Evolutionary conservation across 2,797 vertebrate species (phyloP).

Genomic region (Xenopus petersii): DNA sequence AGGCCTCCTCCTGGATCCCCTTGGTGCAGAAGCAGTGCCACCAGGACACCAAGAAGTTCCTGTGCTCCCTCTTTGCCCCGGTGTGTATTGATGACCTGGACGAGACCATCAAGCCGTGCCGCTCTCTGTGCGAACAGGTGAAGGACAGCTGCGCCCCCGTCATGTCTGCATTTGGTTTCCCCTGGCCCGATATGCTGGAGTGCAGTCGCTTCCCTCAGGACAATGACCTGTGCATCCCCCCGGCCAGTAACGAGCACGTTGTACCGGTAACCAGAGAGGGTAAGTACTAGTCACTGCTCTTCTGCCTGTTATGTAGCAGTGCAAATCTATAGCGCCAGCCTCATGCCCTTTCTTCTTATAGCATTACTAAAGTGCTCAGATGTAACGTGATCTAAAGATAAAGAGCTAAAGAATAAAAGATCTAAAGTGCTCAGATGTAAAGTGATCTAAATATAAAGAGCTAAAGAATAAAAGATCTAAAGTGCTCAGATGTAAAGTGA

Average conservation of each 20-base stretch:
- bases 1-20: conserved; percentile 94
- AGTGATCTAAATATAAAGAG: too few species aligned
- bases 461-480: too few species aligned
- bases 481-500: too few species aligned
- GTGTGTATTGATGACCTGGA: conserved; percentile 92
- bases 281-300: conserved; percentile 52
- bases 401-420: too few species aligned
- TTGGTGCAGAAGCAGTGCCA: conserved; percentile 94
- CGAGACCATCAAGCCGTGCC: conserved; percentile 92
- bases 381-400: too few species aligned
- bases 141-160: conserved; percentile 88
- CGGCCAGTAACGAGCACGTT: conserved; percentile 74
- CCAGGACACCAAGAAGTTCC: conserved; percentile 92
- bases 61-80: conserved; percentile 94
- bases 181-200: conserved; percentile 95
- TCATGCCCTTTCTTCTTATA: too few species aligned
- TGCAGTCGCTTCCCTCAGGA: conserved; percentile 88
- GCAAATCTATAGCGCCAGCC: too few species aligned
- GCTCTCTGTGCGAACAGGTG: conserved; percentile 89
- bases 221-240: conserved; percentile 94
- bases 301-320: background rate
- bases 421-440: too few species aligned
- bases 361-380: too few species aligned
- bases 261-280: conserved; percentile 83
- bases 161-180: conserved; percentile 95